Evolutionary conservation across 2,797 vertebrate species (phyloP), one percentile per base, ranked within the genome.

Genomic region (Diplodus puntazzo): DNA sequence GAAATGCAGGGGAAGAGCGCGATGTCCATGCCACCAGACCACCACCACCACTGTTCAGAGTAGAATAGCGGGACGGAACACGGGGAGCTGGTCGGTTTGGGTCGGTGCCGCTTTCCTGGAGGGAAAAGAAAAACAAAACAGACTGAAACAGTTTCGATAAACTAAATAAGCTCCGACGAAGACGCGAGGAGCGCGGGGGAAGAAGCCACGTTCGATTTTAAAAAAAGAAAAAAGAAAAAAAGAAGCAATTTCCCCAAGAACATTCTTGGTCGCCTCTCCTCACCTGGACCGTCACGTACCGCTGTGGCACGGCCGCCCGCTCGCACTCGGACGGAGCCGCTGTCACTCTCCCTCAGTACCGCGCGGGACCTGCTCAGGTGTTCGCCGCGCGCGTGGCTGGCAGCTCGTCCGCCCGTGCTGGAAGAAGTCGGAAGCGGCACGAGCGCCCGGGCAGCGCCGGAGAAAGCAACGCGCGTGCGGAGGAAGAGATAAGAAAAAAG

Each of bases 61-160:
- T 95, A 95, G 94, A 93, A 88, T 95, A 95, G 76, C 84, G 73
- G 87, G 86, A 95, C 95, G 94, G 95, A 96, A 93, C 95, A 92
- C 92, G 8, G 93, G 92, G 94, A 95, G 94, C 94, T 94, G 96
- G 92, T 95, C 93, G 94, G 80, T 80, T 84, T 63, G 84, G 81
- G 63, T 77, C 85, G 81, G 84, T 68, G 59, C 27, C 55, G 74
- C 75, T 80, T 48, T 76, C 72, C 77, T 77, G 86, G 81, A 89
- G 49, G 53, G 73, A n/a, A 69, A 73, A 70, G 30, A 70, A 27
- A 81, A 80, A 25, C 57, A 70, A 82, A 83, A 82, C 73, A 81
- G 79, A 75, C 74, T 73, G 64, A 89, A 83, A 92, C 77, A 89
- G 85, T 91, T 90, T 58, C 79, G 74, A 78, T 80, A 84, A 89